phyloP scores from a whole-genome alignment of 2,888 invertebrate genomes.

The Gandaritis pyraliata region DNA sequence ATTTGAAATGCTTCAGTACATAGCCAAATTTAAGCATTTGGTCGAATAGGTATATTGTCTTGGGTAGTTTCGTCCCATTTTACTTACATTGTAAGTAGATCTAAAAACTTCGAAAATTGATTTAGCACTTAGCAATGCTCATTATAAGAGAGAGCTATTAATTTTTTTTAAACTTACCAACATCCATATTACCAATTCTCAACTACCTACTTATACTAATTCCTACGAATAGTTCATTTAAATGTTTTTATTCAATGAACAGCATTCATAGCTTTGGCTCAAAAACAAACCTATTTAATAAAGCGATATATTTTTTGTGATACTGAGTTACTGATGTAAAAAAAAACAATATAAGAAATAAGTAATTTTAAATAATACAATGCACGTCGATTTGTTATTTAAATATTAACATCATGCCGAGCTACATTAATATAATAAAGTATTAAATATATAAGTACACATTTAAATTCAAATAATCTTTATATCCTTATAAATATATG shows the following conservation, averaged over 20 bases:
- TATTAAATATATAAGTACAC: slow-evolving; percentile 27
- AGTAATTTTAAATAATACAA: background rate
- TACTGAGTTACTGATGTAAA: background rate
- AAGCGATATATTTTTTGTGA: slow-evolving; percentile 25
- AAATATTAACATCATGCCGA: too few species aligned
- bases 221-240: slow-evolving; percentile 29
- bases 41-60: slow-evolving; percentile 78
- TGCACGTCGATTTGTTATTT: background rate
- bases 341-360: too few species aligned
- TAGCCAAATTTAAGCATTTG: slow-evolving; percentile 77
- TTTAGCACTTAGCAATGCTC: slow-evolving; percentile 48
- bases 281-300: slow-evolving; percentile 49
- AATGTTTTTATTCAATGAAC: slow-evolving; percentile 13
- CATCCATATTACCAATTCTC: slow-evolving; percentile 31
- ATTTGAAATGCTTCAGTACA: slow-evolving; percentile 61
- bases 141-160: slow-evolving; percentile 24
- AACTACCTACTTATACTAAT: slow-evolving; percentile 53
- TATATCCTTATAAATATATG: too few species aligned
- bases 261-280: slow-evolving; percentile 63
- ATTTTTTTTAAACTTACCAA: slow-evolving; percentile 8
- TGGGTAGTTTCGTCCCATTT: slow-evolving; percentile 59
- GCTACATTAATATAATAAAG: background rate
- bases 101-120: slow-evolving; percentile 37
- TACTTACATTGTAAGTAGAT: slow-evolving; percentile 34
- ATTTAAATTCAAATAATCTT: slow-evolving; percentile 12